phyloP scores from a whole-genome alignment of 2,888 invertebrate species.

The Eupithecia abbreviata region DNA sequence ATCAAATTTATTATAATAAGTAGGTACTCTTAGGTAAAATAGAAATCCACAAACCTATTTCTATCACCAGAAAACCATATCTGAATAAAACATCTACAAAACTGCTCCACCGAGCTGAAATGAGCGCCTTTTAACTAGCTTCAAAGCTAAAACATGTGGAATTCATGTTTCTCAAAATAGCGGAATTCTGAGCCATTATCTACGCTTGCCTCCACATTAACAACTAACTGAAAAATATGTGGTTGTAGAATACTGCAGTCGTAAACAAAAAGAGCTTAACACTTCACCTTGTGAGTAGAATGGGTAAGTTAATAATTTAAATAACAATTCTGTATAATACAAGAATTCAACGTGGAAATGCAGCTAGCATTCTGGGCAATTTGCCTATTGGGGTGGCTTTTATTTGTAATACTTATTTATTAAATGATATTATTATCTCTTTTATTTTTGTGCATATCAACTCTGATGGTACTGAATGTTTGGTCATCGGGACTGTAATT shows the following conservation, averaged over 20 bases:
- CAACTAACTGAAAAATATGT: slow-evolving; percentile 42
- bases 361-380: background rate
- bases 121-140: slow-evolving; percentile 17
- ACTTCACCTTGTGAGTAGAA: slow-evolving; percentile 1
- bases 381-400: background rate
- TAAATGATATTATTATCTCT: background rate
- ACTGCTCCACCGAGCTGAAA: background rate
- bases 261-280: slow-evolving; percentile 16
- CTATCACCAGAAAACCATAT: background rate
- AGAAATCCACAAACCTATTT: background rate
- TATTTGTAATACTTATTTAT: background rate
- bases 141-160: slow-evolving; percentile 25
- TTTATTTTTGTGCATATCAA: too few species aligned
- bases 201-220: slow-evolving; percentile 38
- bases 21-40: background rate
- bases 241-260: slow-evolving; percentile 20
- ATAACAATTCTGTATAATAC: background rate
- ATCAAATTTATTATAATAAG: background rate
- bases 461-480: too few species aligned
- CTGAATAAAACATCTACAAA: background rate
- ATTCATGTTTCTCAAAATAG: slow-evolving; percentile 39
- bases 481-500: too few species aligned
- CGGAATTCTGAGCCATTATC: slow-evolving; percentile 42
- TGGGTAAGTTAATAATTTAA: background rate
- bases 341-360: background rate